Evolutionary conservation across 92 coral and sea anemone species (phyloP).

Genomic region (Epizoanthus illoricatus): DNA sequence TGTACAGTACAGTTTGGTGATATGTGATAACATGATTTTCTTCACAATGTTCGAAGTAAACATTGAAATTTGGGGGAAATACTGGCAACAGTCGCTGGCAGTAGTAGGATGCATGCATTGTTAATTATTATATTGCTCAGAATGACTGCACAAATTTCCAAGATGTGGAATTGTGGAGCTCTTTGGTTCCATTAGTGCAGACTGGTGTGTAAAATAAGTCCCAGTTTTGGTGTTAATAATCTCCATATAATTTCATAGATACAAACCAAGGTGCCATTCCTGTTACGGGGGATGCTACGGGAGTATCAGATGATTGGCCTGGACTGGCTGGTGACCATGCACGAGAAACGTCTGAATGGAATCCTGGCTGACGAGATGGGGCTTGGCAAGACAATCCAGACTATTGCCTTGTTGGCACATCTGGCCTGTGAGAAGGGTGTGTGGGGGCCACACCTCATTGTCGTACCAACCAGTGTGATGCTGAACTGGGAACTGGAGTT

Average conservation of each 20-base stretch:
- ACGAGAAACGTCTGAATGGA: constrained; percentile 90
- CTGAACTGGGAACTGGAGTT: constrained; percentile 97
- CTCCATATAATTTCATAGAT: constrained; percentile 50
- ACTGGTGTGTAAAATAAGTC: no score
- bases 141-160: no score
- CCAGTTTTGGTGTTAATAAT: neutral
- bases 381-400: constrained; percentile 94
- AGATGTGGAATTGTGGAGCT: no score
- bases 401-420: constrained; percentile 92
- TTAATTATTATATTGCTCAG: no score
- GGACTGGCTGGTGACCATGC: constrained; percentile 98
- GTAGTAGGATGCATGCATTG: no score
- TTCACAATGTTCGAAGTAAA: neutral
- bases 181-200: neutral
- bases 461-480: constrained; percentile 97
- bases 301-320: constrained; percentile 97
- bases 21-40: neutral
- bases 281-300: constrained; percentile 84
- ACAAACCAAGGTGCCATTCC: constrained; percentile 88
- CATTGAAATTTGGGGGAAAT: no score
- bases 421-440: constrained; percentile 88
- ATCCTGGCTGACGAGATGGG: constrained; percentile 99
- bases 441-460: constrained; percentile 97
- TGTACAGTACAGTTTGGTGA: no score
- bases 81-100: no score